Percentiles rank a stretch among this genome's conserved stretches.
Evolutionary conservation across 2,797 vertebrate species (phyloP).

Genomic region (Saxicola maurus): DNA sequence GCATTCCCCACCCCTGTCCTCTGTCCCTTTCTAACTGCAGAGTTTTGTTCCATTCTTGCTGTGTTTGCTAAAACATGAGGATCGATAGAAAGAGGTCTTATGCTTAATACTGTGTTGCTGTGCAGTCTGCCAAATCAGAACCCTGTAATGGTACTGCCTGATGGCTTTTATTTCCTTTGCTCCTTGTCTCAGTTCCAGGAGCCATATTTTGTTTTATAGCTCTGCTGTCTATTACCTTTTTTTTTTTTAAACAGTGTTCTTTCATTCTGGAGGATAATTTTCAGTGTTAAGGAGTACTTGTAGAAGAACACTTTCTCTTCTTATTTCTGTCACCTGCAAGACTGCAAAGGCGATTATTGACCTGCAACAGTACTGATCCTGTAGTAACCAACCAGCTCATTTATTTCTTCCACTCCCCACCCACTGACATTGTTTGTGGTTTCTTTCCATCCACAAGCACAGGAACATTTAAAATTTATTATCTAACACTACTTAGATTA

Average conservation of each 20-base stretch:
- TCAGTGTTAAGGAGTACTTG: background rate
- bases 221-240: background rate
- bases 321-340: background rate
- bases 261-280: background rate
- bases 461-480: background rate
- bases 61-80: background rate
- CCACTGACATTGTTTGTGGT: background rate
- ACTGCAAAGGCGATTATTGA: background rate
- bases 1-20: background rate
- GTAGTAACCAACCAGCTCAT: background rate
- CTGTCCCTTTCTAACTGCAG: background rate
- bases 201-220: background rate
- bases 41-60: background rate
- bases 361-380: background rate
- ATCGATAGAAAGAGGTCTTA: background rate
- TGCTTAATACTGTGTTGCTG: background rate
- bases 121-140: background rate
- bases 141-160: background rate
- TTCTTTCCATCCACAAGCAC: background rate
- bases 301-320: background rate
- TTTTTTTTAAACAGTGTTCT: background rate
- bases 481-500: background rate
- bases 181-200: background rate
- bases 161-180: background rate
- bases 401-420: background rate